These are phyloP conservation scores for Sesamia nonagrioides DNA, from an alignment of 1,140 invertebrate genomes.

Conservation along the genomic window DNA sequence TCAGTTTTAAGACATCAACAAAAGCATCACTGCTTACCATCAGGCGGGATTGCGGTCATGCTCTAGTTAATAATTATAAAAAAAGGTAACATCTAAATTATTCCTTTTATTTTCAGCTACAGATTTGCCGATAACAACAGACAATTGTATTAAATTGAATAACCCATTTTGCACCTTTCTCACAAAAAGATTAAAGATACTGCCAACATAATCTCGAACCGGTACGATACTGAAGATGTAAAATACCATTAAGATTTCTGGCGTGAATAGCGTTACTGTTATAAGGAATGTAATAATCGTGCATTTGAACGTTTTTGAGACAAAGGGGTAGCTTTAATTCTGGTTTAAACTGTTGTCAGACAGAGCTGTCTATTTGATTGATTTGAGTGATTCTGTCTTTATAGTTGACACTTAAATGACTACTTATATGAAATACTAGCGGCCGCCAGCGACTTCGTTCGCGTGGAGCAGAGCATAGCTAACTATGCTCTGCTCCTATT, in stretches of 20 bases:
- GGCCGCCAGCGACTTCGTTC: too few relatives aligned
- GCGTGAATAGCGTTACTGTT: slow-evolving; percentile 9
- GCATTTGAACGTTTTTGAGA: slow-evolving; percentile 16
- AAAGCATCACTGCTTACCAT: too few relatives aligned
- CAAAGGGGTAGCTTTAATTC: slow-evolving; percentile 26
- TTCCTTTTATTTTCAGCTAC: neutral
- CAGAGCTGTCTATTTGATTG: slow-evolving; percentile 4
- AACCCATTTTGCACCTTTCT: slow-evolving; percentile 2
- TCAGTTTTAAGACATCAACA: too few relatives aligned
- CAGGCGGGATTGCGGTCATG: too few relatives aligned
- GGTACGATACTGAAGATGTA: slow-evolving; percentile 1
- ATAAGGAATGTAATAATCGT: slow-evolving; percentile 32
- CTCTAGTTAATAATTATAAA: too few relatives aligned
- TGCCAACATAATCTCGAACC: neutral
- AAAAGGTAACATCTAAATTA: neutral
- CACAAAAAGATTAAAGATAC: neutral
- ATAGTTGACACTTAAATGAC: too few relatives aligned
- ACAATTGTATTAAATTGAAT: slow-evolving; percentile 6
- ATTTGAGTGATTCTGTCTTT: neutral
- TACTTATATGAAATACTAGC: too few relatives aligned
- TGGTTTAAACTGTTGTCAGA: neutral
- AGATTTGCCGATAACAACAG: neutral
- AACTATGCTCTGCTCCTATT: too few relatives aligned
- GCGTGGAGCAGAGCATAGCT: too few relatives aligned
- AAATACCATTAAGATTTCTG: slow-evolving; percentile 19